Evolutionary conservation across 2,113 vertebrate genomes (phyloP).

Genomic region (Phylloscopus trochilus): DNA sequence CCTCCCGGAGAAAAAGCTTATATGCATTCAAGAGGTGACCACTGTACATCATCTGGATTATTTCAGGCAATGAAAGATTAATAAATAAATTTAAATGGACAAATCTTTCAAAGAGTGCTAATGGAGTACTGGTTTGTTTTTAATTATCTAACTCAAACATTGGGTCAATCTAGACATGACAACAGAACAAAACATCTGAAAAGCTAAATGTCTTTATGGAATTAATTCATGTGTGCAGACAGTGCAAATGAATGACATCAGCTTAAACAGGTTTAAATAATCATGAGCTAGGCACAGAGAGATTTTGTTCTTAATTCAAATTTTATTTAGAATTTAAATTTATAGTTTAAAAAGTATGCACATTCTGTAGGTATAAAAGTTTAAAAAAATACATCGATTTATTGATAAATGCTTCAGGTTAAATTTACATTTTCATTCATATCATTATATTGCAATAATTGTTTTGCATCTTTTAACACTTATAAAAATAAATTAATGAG

Average conservation of each 20-base stretch:
- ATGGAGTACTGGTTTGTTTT: neutral
- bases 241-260: neutral
- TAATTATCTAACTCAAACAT: neutral
- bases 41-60: neutral
- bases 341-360: conserved; percentile 67
- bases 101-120: neutral
- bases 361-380: conserved; percentile 68
- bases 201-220: neutral
- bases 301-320: conserved; percentile 48
- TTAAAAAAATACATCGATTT: conserved; percentile 72
- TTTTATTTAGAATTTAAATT: conserved; percentile 71
- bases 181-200: neutral
- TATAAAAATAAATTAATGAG: conserved; percentile 74
- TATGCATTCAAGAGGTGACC: neutral
- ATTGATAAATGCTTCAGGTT: conserved; percentile 67
- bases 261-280: neutral
- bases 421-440: conserved; percentile 71
- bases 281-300: neutral
- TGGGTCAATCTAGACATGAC: neutral
- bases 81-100: conserved; percentile 5
- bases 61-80: neutral
- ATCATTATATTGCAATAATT: conserved; percentile 53
- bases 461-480: conserved; percentile 54
- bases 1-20: neutral
- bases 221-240: neutral